Base-by-base conservation (phyloP, 2,797 vertebrate genomes). In the Protosalanx chinensis region DNA sequence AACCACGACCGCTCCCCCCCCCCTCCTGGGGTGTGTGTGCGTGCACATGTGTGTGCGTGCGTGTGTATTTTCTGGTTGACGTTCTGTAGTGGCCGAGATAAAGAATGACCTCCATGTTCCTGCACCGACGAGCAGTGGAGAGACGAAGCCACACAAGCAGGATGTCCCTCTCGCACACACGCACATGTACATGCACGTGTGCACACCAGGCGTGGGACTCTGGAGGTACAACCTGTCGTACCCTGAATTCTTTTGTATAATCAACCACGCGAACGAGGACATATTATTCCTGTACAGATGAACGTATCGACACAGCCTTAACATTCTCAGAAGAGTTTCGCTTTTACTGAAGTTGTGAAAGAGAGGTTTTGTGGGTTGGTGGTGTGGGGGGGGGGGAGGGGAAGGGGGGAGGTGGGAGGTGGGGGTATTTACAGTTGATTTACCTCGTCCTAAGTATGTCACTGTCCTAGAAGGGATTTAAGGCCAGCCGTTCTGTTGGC, bases 271-370 rank as follows among this genome's bases (percentile, higher is more conserved):
- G 68, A 71, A 64, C 82, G 77, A 79, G 65, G 70, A 73, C 79
- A 67, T 75, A 53, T 3, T 62, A 4, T 73, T 83, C 65, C 72
- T 86, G 84, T 85, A 87, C 86, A 88, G 85, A 32, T 82, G n/a
- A 66, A 76, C 56, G 81, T 29, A 80, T 80, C 82, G 79, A 79
- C 76, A 80, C 85, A 81, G 90, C 91, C 89, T 90, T 91, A 90
- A 85, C 72, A 81, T 70, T 68, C 71, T 81, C 70, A 58, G 77
- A 74, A 57, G 79, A 81, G 76, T 58, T 73, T 37, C 76, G 72
- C 15, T 59, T 71, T 79, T 64, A 78, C 41, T 46, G 79, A 72
- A 4, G 32, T 63, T 66, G 65, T 72, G 33, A 59, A 35, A 74
- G 70, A 37, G 29, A 20, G 65, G 41, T 70, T 20, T 41, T 57